Percentiles rank a stretch among this genome's conserved stretches.
Conservation (phyloP, 2,888 invertebrate genomes). For the Mechanitis mazaeus region DNA sequence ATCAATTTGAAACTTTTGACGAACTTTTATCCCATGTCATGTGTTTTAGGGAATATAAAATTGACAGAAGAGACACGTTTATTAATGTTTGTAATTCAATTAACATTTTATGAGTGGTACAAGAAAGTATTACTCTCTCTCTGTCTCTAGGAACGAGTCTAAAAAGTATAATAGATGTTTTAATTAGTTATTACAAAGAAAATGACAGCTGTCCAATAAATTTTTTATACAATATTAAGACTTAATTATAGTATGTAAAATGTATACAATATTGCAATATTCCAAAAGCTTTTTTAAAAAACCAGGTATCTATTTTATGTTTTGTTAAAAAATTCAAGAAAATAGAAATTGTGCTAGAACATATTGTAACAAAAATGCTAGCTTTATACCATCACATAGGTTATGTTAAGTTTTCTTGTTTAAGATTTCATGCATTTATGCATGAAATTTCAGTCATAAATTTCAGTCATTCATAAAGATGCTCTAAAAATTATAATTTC, state of each 20-base stretch:
- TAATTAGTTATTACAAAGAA: too few species aligned
- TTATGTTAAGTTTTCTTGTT: not conserved
- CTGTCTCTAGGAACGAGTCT: too few species aligned
- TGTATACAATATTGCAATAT: too few species aligned
- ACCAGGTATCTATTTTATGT: too few species aligned
- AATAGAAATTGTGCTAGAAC: not conserved
- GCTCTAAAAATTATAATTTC: constrained; percentile 2
- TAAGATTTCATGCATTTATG: constrained; percentile 10
- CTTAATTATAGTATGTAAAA: too few species aligned
- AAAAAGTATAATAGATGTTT: too few species aligned
- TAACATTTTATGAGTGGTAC: not conserved
- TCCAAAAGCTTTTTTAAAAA: too few species aligned
- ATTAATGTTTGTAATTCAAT: not conserved
- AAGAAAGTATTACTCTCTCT: too few species aligned
- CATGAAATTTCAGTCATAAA: constrained; percentile 6
- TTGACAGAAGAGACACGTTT: constrained; percentile 14
- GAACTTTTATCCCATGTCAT: constrained; percentile 31
- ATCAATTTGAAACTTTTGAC: constrained; percentile 32
- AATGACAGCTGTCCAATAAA: too few species aligned
- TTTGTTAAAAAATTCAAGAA: constrained; percentile 1
- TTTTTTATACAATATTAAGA: too few species aligned
- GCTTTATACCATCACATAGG: constrained; percentile 1
- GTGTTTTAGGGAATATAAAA: constrained; percentile 9
- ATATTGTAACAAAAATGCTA: constrained; percentile 11
- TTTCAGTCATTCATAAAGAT: constrained; percentile 6